A percentile compares a stretch with the other conserved stretches of the same genome.
These are phyloP conservation scores for Agapostemon virescens DNA, from an alignment of 2,888 invertebrate genomes.

Conservation along the genomic window DNA sequence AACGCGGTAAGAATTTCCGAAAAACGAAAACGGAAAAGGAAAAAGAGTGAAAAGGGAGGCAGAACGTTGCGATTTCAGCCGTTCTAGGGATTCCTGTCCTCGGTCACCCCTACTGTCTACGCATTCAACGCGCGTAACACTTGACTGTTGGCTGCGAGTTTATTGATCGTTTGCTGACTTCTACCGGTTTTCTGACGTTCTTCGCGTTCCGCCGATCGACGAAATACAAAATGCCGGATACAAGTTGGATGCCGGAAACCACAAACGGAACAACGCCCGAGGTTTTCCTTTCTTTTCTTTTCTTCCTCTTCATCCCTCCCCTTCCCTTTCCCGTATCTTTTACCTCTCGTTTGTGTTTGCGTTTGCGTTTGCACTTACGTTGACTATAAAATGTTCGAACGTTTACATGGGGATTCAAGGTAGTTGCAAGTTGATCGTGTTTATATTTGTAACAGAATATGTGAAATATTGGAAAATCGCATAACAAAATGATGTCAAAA, in stretches of 20 bases:
- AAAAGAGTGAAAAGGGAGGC: neutral
- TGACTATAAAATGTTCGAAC: neutral
- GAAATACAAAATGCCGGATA: neutral
- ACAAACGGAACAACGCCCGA: neutral
- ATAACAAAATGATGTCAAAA: neutral
- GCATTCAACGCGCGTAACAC: conserved; percentile 53
- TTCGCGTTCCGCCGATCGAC: neutral
- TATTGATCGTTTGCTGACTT: conserved; percentile 59
- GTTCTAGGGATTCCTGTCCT: conserved; percentile 46
- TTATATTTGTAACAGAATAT: neutral
- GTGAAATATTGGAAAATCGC: neutral
- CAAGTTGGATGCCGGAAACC: neutral
- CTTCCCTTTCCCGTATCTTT: neutral
- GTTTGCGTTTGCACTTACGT: too few species aligned
- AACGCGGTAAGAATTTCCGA: conserved; percentile 42
- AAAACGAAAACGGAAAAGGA: conserved; percentile 18
- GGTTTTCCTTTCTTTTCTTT: neutral
- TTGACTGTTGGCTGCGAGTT: conserved; percentile 52
- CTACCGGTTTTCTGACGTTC: conserved; percentile 31
- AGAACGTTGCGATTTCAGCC: conserved; percentile 36
- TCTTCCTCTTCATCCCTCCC: neutral
- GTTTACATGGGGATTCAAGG: neutral
- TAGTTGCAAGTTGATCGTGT: neutral
- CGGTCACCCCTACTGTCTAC: conserved; percentile 33
- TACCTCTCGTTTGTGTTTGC: too few species aligned